Base-by-base conservation (phyloP, 2,888 invertebrate genomes). In the Dioctria linearis region DNA sequence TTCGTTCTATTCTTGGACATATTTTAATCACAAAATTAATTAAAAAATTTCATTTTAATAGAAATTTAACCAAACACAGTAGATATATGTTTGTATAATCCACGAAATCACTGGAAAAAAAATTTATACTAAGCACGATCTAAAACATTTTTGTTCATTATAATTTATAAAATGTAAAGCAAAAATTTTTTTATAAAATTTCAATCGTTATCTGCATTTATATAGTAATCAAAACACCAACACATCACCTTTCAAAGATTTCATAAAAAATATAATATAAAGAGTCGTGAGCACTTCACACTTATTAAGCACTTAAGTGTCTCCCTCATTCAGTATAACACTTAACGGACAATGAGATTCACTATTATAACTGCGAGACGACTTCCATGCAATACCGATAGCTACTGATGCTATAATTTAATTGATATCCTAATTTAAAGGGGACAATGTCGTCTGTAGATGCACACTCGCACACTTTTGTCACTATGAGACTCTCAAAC, bases 341-440 rank as follows among this genome's bases (percentile, higher is more conserved):
- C 11, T 43, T 40, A 11, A 3, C 54, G 63, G 37, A 63, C 25
- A 25, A 25, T 25, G 1, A 25, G 25, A 25, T 25, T 25, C 25
- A 25, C 25, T 25, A 25, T 25, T 25, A 25, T 25, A 25, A 25
- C 25, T 42, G 5, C 57, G 46, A 46, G 13, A 39, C 76, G 9
- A 46, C 39, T 46, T n/a, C 39, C n/a, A 5, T 63, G 76, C 46
- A n/a, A 61, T 37, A 46, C 46, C 63, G 63, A 63, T 11, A 63
- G 6, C 49, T 11, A 76, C 76, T 76, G 76, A 76, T 46, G 76
- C 8, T 61, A 63, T 76, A 49, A 76, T 39, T 63, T 76, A 76
- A 76, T 76, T 76, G 76, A 76, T 76, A 76, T 63, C 76, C 63
- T 46, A 46, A 63, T 76, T 76, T 76, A 76, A 76, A 39, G 43